A percentile compares a stretch with the other conserved stretches of the same genome.
These are phyloP conservation scores for Rhinoraja longicauda DNA, from an alignment of 2,797 vertebrate genomes.

Conservation along the genomic window DNA sequence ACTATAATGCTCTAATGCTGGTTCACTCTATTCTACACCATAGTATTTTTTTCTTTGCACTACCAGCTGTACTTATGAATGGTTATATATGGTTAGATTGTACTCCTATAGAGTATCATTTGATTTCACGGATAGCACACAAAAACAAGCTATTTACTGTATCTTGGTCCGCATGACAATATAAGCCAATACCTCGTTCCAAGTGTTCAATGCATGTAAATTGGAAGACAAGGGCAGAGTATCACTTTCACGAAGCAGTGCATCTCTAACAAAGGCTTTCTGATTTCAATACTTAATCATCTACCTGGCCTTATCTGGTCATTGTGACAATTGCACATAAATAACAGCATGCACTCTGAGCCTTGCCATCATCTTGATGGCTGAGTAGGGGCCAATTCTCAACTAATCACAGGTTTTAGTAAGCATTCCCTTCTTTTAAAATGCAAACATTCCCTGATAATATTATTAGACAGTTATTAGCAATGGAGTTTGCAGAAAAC, in stretches of 20 bases:
- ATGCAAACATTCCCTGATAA: conserved; percentile 16
- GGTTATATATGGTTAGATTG: too few relatives aligned
- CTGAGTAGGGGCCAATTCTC: neutral
- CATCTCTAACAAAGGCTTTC: neutral
- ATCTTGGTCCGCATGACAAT: too few relatives aligned
- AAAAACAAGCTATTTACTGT: too few relatives aligned
- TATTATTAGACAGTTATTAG: neutral
- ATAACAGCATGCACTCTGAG: neutral
- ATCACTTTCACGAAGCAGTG: neutral
- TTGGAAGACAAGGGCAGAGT: neutral
- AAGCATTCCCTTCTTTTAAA: neutral
- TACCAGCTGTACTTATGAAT: too few relatives aligned
- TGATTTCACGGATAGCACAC: too few relatives aligned
- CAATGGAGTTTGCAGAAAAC: conserved; percentile 19
- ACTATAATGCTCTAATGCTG: too few relatives aligned
- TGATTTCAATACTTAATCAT: neutral
- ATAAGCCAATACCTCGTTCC: too few relatives aligned
- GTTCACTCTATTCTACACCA: too few relatives aligned
- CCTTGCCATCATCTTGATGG: neutral
- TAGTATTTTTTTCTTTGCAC: too few relatives aligned
- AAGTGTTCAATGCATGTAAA: neutral
- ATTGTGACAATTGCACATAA: neutral
- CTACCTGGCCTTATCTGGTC: neutral
- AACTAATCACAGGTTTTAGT: neutral
- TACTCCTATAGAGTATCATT: too few relatives aligned